Evolutionary conservation across 1,140 invertebrate species (phyloP).

Genomic region (Tenebrio molitor): DNA sequence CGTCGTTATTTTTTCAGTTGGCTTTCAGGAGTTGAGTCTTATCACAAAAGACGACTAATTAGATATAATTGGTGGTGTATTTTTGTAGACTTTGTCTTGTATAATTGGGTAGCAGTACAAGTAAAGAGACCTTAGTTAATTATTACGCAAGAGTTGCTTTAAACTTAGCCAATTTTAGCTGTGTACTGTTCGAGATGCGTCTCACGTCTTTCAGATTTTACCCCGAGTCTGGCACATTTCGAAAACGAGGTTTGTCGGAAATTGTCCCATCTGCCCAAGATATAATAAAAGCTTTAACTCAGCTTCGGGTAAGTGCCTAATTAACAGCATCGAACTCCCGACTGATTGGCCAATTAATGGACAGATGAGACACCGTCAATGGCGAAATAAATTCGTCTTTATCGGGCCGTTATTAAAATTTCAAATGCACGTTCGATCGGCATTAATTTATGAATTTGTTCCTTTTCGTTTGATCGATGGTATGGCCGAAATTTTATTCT

Average conservation of each 20-base stretch:
- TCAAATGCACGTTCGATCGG: too few relatives aligned
- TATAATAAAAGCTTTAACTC: slow-evolving; percentile 51
- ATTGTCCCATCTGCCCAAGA: slow-evolving; percentile 47
- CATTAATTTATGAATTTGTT: background rate
- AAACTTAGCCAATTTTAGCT: slow-evolving; percentile 40
- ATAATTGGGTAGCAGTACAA: slow-evolving; percentile 42
- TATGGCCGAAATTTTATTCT: slow-evolving; percentile 10
- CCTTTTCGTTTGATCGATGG: background rate
- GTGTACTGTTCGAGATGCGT: slow-evolving; percentile 32
- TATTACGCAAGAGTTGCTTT: slow-evolving; percentile 47
- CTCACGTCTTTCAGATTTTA: slow-evolving; percentile 41
- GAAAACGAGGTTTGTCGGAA: slow-evolving; percentile 46
- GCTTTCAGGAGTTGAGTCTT: slow-evolving; percentile 25
- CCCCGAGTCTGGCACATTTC: slow-evolving; percentile 37
- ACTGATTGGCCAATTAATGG: slow-evolving; percentile 49
- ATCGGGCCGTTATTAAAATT: background rate
- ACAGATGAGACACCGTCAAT: background rate
- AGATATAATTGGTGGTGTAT: slow-evolving; percentile 36
- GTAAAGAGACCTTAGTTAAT: slow-evolving; percentile 45
- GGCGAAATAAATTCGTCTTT: slow-evolving; percentile 1
- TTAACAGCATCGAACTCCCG: slow-evolving; percentile 45
- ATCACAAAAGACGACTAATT: slow-evolving; percentile 32
- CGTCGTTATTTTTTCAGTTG: slow-evolving; percentile 16
- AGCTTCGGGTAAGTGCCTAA: slow-evolving; percentile 44
- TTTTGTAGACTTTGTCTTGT: slow-evolving; percentile 34